Evolutionary conservation across 2,113 vertebrate species (phyloP).

Genomic region (Cryptomyrus ogoouensis): DNA sequence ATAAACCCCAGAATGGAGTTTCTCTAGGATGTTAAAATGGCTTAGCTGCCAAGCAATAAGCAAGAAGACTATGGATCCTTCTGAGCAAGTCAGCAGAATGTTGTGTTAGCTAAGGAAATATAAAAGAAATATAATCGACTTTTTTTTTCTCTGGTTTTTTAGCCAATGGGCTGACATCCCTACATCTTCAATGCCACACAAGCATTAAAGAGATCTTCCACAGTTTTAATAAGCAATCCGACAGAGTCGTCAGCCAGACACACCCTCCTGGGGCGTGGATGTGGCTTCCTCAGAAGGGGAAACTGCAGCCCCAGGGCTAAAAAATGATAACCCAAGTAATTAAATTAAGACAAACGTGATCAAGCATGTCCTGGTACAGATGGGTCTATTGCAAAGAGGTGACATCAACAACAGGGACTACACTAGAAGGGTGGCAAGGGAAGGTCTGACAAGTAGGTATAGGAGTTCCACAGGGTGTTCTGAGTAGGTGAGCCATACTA

Average conservation of each 20-base stretch:
- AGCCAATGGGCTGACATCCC: background rate
- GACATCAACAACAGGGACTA: background rate
- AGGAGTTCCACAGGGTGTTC: background rate
- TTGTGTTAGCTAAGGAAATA: background rate
- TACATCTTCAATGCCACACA: background rate
- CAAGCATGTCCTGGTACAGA: background rate
- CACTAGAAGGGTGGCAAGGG: background rate
- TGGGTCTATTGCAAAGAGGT: background rate
- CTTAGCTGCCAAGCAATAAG: background rate
- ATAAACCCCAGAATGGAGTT: background rate
- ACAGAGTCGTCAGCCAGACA: background rate
- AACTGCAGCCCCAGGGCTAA: background rate
- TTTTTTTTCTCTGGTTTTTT: background rate
- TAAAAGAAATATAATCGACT: background rate
- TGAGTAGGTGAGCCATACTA: background rate
- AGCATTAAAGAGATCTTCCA: background rate
- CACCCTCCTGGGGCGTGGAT: constrained; percentile 6
- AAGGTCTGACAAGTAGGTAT: background rate
- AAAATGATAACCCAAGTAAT: background rate
- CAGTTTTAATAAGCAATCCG: background rate
- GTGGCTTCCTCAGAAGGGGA: background rate
- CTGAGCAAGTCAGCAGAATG: background rate
- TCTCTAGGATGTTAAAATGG: background rate
- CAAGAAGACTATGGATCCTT: background rate
- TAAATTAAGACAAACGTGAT: too few species aligned